Evolutionary conservation across 2,797 vertebrate genomes (phyloP), one percentile per base, ranked within the genome.

Genomic region (Anabas testudineus): DNA sequence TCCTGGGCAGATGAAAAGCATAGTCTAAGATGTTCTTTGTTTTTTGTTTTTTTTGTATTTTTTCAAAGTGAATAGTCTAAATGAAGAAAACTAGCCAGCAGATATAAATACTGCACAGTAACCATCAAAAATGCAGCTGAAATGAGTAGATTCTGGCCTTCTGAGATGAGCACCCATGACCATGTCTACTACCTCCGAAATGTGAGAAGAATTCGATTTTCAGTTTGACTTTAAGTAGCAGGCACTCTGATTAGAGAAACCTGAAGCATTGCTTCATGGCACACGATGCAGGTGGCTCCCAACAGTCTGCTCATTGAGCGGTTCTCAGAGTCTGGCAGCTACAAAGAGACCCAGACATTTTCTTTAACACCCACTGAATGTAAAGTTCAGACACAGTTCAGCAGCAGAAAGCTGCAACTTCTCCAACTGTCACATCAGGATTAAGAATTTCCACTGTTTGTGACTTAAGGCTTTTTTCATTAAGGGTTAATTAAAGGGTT

Each of bases 371-470:
- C 34, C 1, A 1, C n/a, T 6, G 37, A 73, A 51, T 48, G 39
- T 21, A 67, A 63, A 55, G 71, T 71, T 68, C 72, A 82, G 54
- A 18, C 32, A 1, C 55, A 68, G 64, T 76, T 78, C 66, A 80
- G 37, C 45, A 13, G 9, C 21, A 62, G 18, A 53, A 52, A 45
- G 24, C 45, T 26, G 28, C 12, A 36, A 59, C 49, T 53, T 34
- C 32, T 12, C 22, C 41, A 10, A n/a, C 26, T 32, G 42, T n/a
- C 18, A 45, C 52, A 36, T 65, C 43, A 61, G 61, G 48, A 67
- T 45, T 10, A 37, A 22, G 14, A 34, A 18, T 32, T 19, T 26
- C 18, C 18, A 2, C n/a, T 56, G n/a, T 59, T 28, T 52, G 18
- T 67, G 18, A 52, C 56, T 71, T 46, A 3, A 0, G 65, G 21